Percentiles rank a stretch among this genome's conserved stretches.
phyloP scores from a whole-genome alignment of 2,888 invertebrate genomes.

The Agrotis segetum region DNA sequence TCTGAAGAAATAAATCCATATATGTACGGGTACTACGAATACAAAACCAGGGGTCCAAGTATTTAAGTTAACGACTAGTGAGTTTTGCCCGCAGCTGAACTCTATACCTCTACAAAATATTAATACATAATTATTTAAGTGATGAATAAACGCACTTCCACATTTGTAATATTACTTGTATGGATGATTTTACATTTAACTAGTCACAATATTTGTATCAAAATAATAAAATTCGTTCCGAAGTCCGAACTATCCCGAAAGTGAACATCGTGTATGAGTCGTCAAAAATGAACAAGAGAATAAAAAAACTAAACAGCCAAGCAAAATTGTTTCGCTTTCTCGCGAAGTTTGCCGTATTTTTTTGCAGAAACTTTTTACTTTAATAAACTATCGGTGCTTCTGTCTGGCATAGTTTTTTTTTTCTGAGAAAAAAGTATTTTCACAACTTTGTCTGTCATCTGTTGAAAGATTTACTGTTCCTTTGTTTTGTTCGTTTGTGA shows the following conservation, averaged over 20 bases:
- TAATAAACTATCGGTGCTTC: slow-evolving; percentile 65
- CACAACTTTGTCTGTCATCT: slow-evolving; percentile 64
- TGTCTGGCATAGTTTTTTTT: slow-evolving; percentile 51
- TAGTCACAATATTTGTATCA: background rate
- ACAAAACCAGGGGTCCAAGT: too few relatives aligned
- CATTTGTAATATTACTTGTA: too few relatives aligned
- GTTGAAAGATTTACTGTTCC: slow-evolving; percentile 62
- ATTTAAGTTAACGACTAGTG: too few relatives aligned
- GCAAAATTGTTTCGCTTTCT: slow-evolving; percentile 53
- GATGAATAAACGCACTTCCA: too few relatives aligned
- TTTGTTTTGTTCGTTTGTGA: slow-evolving; percentile 62
- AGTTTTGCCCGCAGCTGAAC: too few relatives aligned
- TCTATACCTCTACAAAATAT: too few relatives aligned
- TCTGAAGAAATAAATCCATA: too few relatives aligned
- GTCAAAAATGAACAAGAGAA: slow-evolving; percentile 34
- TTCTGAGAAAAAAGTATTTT: slow-evolving; percentile 50
- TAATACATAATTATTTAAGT: too few relatives aligned
- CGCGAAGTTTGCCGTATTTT: slow-evolving; percentile 47
- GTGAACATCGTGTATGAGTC: slow-evolving; percentile 14
- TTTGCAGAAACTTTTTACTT: slow-evolving; percentile 64
- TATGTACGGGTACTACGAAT: too few relatives aligned
- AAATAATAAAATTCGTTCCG: background rate
- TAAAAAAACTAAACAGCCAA: slow-evolving; percentile 34
- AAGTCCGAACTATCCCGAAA: background rate
- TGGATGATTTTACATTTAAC: background rate